Conservation (phyloP, 2,113 vertebrate species). For the Jacana jacana region DNA sequence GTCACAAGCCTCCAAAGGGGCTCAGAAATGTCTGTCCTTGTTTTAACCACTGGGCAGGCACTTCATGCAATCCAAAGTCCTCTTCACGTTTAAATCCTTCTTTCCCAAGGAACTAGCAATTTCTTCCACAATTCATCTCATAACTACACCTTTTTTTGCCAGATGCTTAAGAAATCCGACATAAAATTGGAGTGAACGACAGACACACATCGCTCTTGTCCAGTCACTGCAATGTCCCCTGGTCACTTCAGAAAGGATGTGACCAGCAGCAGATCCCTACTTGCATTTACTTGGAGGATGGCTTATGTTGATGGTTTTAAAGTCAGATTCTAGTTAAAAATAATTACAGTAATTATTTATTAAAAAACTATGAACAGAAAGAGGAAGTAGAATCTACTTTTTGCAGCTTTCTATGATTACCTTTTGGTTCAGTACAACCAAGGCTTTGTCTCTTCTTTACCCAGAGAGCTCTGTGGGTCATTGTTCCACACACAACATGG, state of each 20-base stretch:
- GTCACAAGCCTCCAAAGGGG: background rate
- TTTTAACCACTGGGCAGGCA: background rate
- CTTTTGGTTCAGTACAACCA: background rate
- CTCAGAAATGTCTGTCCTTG: background rate
- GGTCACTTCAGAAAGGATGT: background rate
- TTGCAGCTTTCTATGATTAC: background rate
- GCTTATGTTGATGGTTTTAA: background rate
- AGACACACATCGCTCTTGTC: accelerated
- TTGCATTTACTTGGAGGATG: background rate
- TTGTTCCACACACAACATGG: background rate
- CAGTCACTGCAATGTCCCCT: background rate
- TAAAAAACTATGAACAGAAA: background rate
- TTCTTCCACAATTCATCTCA: background rate
- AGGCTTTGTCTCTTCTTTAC: background rate
- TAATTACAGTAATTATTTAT: background rate
- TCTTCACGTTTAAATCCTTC: background rate
- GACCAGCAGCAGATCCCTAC: background rate
- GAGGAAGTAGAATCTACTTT: background rate
- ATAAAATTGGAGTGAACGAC: background rate
- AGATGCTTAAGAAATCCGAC: background rate
- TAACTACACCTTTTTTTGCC: background rate
- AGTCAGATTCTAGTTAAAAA: background rate
- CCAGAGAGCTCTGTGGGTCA: background rate
- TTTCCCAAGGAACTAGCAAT: background rate
- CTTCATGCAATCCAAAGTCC: background rate